Percentiles rank a stretch among this genome's conserved stretches.
These are phyloP conservation scores for Mugil cephalus DNA, from an alignment of 2,113 vertebrate genomes.

Conservation along the genomic window DNA sequence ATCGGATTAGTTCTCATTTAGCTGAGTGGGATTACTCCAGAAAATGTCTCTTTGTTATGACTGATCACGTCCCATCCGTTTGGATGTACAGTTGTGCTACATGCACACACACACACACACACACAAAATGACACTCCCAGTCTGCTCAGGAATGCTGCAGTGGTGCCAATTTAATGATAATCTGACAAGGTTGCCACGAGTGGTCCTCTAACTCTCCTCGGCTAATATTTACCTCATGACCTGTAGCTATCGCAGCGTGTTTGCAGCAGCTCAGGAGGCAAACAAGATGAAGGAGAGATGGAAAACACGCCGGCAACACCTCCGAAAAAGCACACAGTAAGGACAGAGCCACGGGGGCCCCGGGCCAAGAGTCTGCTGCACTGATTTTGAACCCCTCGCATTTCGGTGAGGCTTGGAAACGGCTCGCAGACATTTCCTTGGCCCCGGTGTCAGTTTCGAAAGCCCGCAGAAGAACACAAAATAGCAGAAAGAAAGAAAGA, in stretches of 20 bases:
- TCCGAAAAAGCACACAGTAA: slow-evolving; percentile 42
- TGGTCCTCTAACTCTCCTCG: slow-evolving; percentile 67
- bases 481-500: slow-evolving; percentile 16
- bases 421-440: slow-evolving; percentile 48
- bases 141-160: slow-evolving; percentile 63
- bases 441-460: slow-evolving; percentile 18
- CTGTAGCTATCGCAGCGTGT: slow-evolving; percentile 58
- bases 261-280: slow-evolving; percentile 66
- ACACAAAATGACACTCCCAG: slow-evolving; percentile 1
- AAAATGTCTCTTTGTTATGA: slow-evolving; percentile 84
- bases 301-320: slow-evolving; percentile 51
- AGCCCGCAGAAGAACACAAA: slow-evolving; percentile 38
- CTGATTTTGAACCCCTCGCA: slow-evolving; percentile 50
- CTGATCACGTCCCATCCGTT: slow-evolving; percentile 75
- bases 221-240: slow-evolving; percentile 81
- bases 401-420: slow-evolving; percentile 48
- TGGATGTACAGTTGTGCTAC: slow-evolving; percentile 21
- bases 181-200: slow-evolving; percentile 72
- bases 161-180: slow-evolving; percentile 75
- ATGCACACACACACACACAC: slow-evolving; percentile 15
- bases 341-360: slow-evolving; percentile 39
- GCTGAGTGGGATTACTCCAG: slow-evolving; percentile 79
- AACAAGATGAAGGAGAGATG: slow-evolving; percentile 57
- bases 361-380: slow-evolving; percentile 50
- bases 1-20: slow-evolving; percentile 83